Evolutionary conservation across 2,113 vertebrate genomes (phyloP), one percentile per base, ranked within the genome.

Genomic region (Coptodon rendalli): DNA sequence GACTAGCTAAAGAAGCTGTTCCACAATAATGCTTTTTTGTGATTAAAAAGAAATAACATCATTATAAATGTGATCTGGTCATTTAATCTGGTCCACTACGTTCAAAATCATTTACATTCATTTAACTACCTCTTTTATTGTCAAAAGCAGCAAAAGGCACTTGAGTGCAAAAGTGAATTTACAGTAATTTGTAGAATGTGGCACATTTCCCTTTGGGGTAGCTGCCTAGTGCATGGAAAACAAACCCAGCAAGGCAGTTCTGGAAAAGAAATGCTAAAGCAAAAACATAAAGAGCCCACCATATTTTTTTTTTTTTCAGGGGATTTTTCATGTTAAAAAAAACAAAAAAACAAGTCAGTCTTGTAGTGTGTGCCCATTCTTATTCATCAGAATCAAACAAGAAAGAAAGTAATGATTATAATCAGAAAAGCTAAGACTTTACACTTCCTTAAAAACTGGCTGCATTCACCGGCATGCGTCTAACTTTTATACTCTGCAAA

Each of bases 111-210:
- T 76, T 76, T 76, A 17, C 86, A 89, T 93, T 90, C 61, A 66
- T 17, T 34, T 19, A 79, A 40, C 80, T 16, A 80, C 14, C 34
- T 61, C 24, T 79, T 66, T 5, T 4, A 45, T 71, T 29, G 61
- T 38, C 9, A 17, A 80, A 82, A 81, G 81, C 86, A 87, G 80
- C 34, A 66, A 83, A 78, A 91, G 90, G 93, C 92, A 93, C 92
- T 80, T 81, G 5, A 83, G 45, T 81, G 40, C 14, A 61, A 63
- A 57, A 81, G n/a, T 48, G 11, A 40, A 52, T 56, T 80, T 84
- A 54, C 40, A 79, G 38, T 71, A 1, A 73, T 29, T 50, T 80
- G 52, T 43, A 19, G 11, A 56, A 53, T n/a, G 43, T 59, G 78
- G 78, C 73, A 87, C 76, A 53, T 61, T 91, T 95, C 81, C 90